Conservation (phyloP, 2,888 invertebrate species). For the Plusia festucae region DNA sequence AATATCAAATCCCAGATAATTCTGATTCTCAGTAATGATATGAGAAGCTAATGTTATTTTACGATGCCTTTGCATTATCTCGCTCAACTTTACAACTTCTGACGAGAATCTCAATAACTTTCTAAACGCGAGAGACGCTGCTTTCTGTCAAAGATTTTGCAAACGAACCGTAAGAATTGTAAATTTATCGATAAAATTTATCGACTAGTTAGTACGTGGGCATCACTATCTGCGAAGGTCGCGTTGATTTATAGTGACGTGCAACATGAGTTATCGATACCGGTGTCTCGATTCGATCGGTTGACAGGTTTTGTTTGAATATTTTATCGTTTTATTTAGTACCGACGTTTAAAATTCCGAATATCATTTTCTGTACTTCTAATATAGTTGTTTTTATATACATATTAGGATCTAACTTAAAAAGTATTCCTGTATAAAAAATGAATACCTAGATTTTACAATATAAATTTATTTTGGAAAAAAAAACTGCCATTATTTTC, state of each 20-base stretch:
- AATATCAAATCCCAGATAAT: too few species aligned
- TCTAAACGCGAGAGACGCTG: conserved; percentile 53
- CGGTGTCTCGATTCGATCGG: conserved; percentile 67
- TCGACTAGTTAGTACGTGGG: conserved; percentile 85
- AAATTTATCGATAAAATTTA: conserved; percentile 77
- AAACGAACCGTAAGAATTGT: conserved; percentile 70
- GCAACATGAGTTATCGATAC: conserved; percentile 84
- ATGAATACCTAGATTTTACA: too few species aligned
- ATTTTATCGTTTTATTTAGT: conserved; percentile 57
- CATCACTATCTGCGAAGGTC: conserved; percentile 85
- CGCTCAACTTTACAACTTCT: conserved; percentile 34
- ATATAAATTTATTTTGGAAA: too few species aligned
- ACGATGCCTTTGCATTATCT: conserved; percentile 38
- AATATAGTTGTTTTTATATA: conserved; percentile 14
- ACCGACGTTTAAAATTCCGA: conserved; percentile 57
- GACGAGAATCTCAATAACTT: conserved; percentile 55
- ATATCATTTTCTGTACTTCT: conserved; percentile 37
- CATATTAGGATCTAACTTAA: too few species aligned
- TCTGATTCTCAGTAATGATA: not conserved
- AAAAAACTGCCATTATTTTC: too few species aligned
- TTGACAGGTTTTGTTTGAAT: conserved; percentile 61
- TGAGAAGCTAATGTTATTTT: conserved; percentile 31
- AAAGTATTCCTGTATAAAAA: not conserved
- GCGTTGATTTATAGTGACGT: conserved; percentile 86
- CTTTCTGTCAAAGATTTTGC: conserved; percentile 57